Percentiles rank a stretch among this genome's conserved stretches.
Conservation (phyloP, 2,888 invertebrate genomes). For the Meliscaeva auricollis region DNA sequence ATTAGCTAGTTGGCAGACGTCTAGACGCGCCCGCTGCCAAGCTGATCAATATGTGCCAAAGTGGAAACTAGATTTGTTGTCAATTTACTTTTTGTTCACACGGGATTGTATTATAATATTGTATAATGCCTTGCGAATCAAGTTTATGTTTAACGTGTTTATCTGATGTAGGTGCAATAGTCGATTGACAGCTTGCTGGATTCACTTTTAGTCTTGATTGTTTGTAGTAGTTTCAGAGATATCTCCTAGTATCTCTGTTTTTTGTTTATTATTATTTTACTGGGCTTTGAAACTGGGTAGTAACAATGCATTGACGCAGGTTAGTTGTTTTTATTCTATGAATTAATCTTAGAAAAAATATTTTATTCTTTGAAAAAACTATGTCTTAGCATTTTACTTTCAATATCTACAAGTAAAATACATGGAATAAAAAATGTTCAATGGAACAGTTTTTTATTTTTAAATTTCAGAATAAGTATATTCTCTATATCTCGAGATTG, state of each 20-base stretch:
- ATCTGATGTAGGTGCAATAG: neutral
- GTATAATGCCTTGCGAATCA: conserved; percentile 20
- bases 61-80: conserved; percentile 27
- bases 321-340: neutral
- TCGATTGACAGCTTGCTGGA: conserved; percentile 10
- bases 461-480: too few species aligned
- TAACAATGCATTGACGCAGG: neutral
- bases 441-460: too few species aligned
- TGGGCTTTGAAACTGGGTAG: too few species aligned
- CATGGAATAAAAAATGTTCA: too few species aligned
- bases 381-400: too few species aligned
- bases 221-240: conserved; percentile 21
- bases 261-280: neutral
- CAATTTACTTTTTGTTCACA: neutral
- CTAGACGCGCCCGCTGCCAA: conserved; percentile 47
- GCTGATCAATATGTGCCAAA: neutral
- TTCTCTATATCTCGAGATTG: too few species aligned
- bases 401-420: too few species aligned
- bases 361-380: neutral
- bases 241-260: conserved; percentile 41
- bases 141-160: neutral
- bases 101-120: conserved; percentile 14
- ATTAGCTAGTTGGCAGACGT: conserved; percentile 52
- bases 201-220: conserved; percentile 1
- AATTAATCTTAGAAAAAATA: neutral